Conservation (phyloP, 1,140 invertebrate species). For the Sarcophaga bullata region DNA sequence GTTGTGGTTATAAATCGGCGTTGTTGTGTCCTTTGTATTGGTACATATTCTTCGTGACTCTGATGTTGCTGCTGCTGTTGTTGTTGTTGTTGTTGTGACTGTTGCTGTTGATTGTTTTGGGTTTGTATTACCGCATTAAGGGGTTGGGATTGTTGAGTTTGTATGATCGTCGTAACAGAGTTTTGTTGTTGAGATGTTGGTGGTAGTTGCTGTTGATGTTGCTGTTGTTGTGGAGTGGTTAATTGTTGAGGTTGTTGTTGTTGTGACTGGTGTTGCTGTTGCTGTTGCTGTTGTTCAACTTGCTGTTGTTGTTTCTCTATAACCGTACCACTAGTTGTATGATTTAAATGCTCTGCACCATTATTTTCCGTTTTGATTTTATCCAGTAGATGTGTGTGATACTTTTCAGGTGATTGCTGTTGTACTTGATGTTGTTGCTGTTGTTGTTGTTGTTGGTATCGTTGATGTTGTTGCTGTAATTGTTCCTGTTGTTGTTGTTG, state of each 20-base stretch:
- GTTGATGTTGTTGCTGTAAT: constrained; percentile 1
- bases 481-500: constrained; percentile 53
- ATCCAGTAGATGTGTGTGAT: constrained; percentile 53
- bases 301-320: constrained; percentile 4
- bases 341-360: constrained; percentile 38
- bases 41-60: constrained; percentile 18
- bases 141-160: constrained; percentile 20
- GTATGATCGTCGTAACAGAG: constrained; percentile 9
- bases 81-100: constrained; percentile 48
- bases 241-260: constrained; percentile 48
- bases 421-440: constrained; percentile 56
- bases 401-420: constrained; percentile 50
- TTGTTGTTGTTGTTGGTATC: constrained; percentile 48
- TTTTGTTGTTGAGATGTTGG: constrained; percentile 21
- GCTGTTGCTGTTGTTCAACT: constrained; percentile 35
- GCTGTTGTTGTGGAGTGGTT: constrained; percentile 14
- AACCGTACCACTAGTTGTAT: neutral
- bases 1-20: constrained; percentile 3
- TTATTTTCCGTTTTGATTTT: constrained; percentile 60
- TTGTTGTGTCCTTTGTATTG: neutral
- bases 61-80: constrained; percentile 47
- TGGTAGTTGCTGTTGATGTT: constrained; percentile 29
- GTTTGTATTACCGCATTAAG: constrained; percentile 43
- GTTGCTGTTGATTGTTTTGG: constrained; percentile 46
- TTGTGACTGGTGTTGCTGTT: constrained; percentile 38